Percentiles rank a stretch among this genome's conserved stretches.
These are phyloP conservation scores for Heptranchias perlo DNA, from an alignment of 2,113 vertebrate genomes.

Conservation along the genomic window DNA sequence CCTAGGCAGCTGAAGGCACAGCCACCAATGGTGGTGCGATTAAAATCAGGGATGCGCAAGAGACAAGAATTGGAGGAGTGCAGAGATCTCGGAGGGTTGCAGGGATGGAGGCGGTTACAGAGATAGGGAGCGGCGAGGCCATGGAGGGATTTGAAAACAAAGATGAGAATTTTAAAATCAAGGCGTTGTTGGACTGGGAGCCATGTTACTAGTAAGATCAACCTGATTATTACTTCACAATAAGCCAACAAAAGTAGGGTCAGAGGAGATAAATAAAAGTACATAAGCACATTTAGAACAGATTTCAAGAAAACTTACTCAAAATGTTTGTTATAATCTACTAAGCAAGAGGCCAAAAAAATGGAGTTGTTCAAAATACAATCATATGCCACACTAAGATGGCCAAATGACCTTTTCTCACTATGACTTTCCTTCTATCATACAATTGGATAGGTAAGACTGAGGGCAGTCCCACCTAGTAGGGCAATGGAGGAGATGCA, in stretches of 20 bases:
- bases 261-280: background rate
- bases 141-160: too few relatives aligned
- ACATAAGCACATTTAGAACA: background rate
- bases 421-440: background rate
- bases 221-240: background rate
- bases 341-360: background rate
- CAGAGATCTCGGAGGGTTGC: too few relatives aligned
- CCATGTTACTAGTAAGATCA: background rate
- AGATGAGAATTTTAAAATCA: too few relatives aligned
- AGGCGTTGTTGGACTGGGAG: too few relatives aligned
- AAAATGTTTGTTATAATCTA: background rate
- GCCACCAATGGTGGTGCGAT: too few relatives aligned
- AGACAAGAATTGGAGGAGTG: too few relatives aligned
- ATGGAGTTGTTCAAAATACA: background rate
- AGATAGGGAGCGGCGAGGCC: too few relatives aligned
- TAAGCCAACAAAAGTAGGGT: background rate
- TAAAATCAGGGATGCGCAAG: too few relatives aligned
- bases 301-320: background rate
- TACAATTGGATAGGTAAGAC: background rate
- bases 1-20: too few relatives aligned
- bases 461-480: background rate
- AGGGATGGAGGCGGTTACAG: too few relatives aligned
- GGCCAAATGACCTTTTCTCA: background rate
- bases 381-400: background rate
- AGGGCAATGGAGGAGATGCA: background rate